Conservation (phyloP, 2,113 vertebrate species). For the Callithrix jacchus region DNA sequence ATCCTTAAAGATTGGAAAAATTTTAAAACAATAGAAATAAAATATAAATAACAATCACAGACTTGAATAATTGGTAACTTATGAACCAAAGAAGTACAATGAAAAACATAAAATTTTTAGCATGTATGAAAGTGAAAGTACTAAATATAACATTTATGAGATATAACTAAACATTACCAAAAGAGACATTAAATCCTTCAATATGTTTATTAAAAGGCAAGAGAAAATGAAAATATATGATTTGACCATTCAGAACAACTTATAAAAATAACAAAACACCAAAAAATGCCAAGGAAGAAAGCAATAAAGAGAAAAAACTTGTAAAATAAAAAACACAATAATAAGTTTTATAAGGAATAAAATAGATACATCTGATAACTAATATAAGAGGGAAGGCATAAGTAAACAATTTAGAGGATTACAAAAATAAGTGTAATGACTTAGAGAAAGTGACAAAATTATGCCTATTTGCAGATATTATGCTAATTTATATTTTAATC, state of each 20-base stretch:
- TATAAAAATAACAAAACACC: not conserved
- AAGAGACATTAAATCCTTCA: not conserved
- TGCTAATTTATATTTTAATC: not conserved
- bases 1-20: not conserved
- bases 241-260: not conserved
- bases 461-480: not conserved
- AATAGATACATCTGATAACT: not conserved
- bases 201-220: not conserved
- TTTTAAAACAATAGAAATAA: not conserved
- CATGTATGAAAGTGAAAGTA: not conserved
- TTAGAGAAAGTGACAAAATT: not conserved
- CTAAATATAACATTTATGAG: not conserved
- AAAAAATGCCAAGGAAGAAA: not conserved
- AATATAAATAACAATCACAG: not conserved
- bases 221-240: not conserved
- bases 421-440: not conserved
- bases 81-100: not conserved
- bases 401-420: not conserved
- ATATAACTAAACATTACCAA: not conserved
- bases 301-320: not conserved
- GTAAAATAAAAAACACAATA: not conserved
- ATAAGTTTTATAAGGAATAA: not conserved
- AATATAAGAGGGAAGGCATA: not conserved
- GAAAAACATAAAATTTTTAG: not conserved
- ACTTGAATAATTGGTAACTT: not conserved